A percentile compares a stretch with the other conserved stretches of the same genome.
These are phyloP conservation scores for Lamprotornis superbus DNA, from an alignment of 2,113 vertebrate species.

Conservation along the genomic window DNA sequence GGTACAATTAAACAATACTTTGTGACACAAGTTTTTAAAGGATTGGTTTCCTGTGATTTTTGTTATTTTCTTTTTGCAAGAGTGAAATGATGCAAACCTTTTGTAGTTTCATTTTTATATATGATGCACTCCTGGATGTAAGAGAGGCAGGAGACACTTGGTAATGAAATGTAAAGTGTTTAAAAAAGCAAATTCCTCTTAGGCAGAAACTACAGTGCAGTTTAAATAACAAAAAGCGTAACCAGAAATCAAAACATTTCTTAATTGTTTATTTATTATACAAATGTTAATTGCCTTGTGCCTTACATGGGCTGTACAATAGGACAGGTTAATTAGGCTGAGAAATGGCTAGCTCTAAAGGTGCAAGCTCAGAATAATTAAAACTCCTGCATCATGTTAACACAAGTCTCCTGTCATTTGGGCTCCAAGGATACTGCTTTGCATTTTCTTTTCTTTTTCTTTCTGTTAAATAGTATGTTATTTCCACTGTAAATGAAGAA, in stretches of 20 bases:
- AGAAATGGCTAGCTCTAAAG: constrained; percentile 35
- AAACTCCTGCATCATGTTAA: constrained; percentile 20
- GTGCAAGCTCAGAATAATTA: constrained; percentile 48
- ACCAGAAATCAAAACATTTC: constrained; percentile 49
- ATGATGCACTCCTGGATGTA: not conserved
- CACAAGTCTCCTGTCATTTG: constrained; percentile 7
- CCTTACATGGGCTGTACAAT: constrained; percentile 47
- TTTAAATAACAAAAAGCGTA: constrained; percentile 28
- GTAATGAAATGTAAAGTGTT: not conserved
- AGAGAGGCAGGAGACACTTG: not conserved
- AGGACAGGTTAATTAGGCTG: constrained; percentile 61
- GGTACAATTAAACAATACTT: not conserved
- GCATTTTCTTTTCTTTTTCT: not conserved
- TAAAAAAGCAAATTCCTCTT: not conserved
- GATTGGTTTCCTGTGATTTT: not conserved
- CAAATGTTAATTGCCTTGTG: constrained; percentile 60
- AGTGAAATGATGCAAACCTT: not conserved
- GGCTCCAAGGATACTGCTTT: not conserved
- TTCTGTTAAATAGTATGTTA: not conserved
- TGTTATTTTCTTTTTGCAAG: not conserved
- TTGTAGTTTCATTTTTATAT: not conserved
- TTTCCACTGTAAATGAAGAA: not conserved
- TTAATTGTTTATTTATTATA: constrained; percentile 23
- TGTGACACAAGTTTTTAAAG: not conserved
- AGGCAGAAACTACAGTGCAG: not conserved